phyloP scores from a whole-genome alignment of 1,140 invertebrate species.

The Nephila pilipes region DNA sequence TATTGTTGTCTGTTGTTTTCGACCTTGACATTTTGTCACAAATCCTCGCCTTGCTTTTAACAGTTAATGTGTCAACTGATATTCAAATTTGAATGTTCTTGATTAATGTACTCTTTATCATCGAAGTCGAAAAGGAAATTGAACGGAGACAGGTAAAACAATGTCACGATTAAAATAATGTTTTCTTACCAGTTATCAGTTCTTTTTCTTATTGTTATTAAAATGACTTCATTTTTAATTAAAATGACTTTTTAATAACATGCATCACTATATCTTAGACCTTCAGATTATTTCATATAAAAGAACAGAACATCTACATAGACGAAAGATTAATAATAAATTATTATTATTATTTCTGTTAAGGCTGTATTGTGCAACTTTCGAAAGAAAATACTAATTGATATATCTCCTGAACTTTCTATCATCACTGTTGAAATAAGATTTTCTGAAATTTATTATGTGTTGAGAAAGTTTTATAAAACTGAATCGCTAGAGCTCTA shows the following conservation, averaged over 20 bases:
- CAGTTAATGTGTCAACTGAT: neutral
- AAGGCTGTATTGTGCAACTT: too few species aligned
- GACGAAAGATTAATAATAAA: neutral
- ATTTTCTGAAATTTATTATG: too few species aligned
- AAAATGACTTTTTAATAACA: conserved; percentile 15
- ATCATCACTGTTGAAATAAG: too few species aligned
- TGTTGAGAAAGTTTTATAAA: too few species aligned
- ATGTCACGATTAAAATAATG: neutral
- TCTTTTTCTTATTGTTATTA: too few species aligned
- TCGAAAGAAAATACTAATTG: too few species aligned
- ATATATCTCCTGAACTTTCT: too few species aligned
- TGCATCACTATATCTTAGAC: neutral
- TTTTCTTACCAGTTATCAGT: too few species aligned
- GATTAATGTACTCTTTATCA: neutral
- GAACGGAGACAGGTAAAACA: neutral
- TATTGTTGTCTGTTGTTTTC: neutral
- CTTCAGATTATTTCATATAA: neutral
- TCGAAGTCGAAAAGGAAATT: neutral
- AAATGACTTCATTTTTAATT: neutral
- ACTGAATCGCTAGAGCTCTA: too few species aligned
- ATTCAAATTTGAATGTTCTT: neutral
- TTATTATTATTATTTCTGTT: too few species aligned
- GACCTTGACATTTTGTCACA: neutral
- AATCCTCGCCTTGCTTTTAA: neutral
- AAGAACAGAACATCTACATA: neutral